Base-by-base conservation (phyloP, 2,113 vertebrate genomes). In the Machaerirhynchus nigripectus region DNA sequence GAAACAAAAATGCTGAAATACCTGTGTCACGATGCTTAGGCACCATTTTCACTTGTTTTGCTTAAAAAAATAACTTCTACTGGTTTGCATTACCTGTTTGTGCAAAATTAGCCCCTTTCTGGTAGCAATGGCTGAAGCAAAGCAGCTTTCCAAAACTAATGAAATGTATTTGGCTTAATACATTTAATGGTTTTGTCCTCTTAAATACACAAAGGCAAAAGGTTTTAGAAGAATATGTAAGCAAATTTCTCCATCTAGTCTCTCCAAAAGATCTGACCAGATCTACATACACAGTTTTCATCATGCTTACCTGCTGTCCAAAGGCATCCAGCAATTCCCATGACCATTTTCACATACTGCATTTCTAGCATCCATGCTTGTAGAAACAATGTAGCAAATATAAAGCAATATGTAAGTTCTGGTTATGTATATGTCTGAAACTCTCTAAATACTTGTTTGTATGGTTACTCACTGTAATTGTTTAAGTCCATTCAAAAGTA, bases 301-400 rank as follows among this genome's bases (percentile, higher is more conserved):
- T 35, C 0, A 0, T 56, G 15, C 10, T 87, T 82, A 33, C 23
- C 30, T 55, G 75, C 33, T 55, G 4, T 50, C 12, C 15, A 60
- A 80, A 65, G 9, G 16, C 8, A 27, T 31, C 8, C 27, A 70
- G 17, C 46, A 84, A 31, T 35, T 28, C 28, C 11, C 15, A 11
- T n/a, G 39, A 44, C 23, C 22, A 20, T 69, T 93, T 87, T 69
- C 33, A 55, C 31, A 56, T 50, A 31, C 39, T 53, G 18, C 11
- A 60, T 84, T 90, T 81, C 33, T 39, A 75, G 8, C 35, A 63
- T 46, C 27, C 9, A 7, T 44, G 11, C 12, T 52, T 10, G 31
- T 16, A 81, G 60, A 86, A 78, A 50, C 35, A 12, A 67, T 31
- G 31, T 4, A 53, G 73, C 10, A 79, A 50, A 20, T 35, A 42